Base-by-base conservation (phyloP, 2,113 vertebrate species). In the Scatophagus argus region DNA sequence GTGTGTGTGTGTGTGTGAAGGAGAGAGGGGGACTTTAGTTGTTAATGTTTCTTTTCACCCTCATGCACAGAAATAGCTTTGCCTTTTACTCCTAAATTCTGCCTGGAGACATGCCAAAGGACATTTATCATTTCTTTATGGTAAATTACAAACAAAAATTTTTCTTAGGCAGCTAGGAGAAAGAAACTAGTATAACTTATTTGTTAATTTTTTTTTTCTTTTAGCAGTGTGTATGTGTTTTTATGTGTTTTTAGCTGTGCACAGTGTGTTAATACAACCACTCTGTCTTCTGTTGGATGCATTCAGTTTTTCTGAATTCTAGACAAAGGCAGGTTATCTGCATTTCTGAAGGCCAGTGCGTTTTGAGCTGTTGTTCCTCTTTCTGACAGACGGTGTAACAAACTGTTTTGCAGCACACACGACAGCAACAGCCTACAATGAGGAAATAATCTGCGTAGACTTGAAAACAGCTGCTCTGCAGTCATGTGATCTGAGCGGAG, bases 41-140 rank as follows among this genome's bases (percentile, higher is more conserved):
- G 81, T 81, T 76, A 79, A 86, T 88, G 79, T 88, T 91, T 91
- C 90, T 92, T 92, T 89, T 89, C 83, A 81, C 84, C 70, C 80
- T 87, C 79, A 64, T 75, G 77, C 89, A 80, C 86, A 79, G 82
- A 85, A 85, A 94, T 92, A 89, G 89, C 77, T 88, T 91, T 93
- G 83, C 70, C 86, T 91, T 90, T 85, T 72, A 86, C 60, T 86
- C 76, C 32, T 62, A 78, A 87, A 47, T 73, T 80, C 56, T 85
- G 85, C 91, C 91, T 74, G 31, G 67, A 87, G 89, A 88, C 56
- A 65, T 49, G 79, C 76, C 81, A 66, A 39, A 66, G 71, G 79
- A 83, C 76, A 85, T 93, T 82, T 89, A 87, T 93, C 67, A 81
- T 88, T 81, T 81, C 56, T 36, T 10, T 54, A 29, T 47, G 72